A percentile compares a stretch with the other conserved stretches of the same genome.
Conservation (phyloP, 2,113 vertebrate genomes). For the Baryphthengus martii region DNA sequence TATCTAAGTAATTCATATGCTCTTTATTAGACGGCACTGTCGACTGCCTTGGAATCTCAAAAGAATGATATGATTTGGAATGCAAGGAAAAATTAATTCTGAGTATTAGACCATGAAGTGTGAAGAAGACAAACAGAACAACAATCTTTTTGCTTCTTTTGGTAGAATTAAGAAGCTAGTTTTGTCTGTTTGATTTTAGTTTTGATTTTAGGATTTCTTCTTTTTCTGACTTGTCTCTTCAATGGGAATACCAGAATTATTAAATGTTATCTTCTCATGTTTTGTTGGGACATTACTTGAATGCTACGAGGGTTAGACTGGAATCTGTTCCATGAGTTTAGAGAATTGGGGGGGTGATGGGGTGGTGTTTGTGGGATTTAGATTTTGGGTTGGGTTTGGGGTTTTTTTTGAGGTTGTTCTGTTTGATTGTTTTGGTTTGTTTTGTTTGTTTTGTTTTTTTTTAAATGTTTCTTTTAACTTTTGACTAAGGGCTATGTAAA, state of each 20-base stretch:
- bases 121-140: neutral
- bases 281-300: neutral
- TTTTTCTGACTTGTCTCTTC: neutral
- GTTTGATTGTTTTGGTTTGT: neutral
- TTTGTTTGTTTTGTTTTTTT: neutral
- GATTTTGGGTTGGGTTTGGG: neutral
- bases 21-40: constrained; percentile 22
- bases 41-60: constrained; percentile 19
- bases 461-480: neutral
- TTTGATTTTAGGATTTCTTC: neutral
- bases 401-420: no score
- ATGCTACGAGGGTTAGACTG: neutral
- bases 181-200: neutral
- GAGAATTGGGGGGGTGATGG: neutral
- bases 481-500: neutral
- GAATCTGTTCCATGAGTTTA: neutral
- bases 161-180: neutral
- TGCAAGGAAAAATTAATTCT: neutral
- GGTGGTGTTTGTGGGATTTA: accelerated
- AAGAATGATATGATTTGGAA: neutral
- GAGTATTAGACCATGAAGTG: neutral
- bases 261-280: neutral
- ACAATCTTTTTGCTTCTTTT: neutral
- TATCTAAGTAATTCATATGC: constrained; percentile 52
- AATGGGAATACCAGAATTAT: neutral